These are phyloP conservation scores for Chrysochloris asiatica DNA, from an alignment of 2,113 vertebrate species.

Conservation along the genomic window DNA sequence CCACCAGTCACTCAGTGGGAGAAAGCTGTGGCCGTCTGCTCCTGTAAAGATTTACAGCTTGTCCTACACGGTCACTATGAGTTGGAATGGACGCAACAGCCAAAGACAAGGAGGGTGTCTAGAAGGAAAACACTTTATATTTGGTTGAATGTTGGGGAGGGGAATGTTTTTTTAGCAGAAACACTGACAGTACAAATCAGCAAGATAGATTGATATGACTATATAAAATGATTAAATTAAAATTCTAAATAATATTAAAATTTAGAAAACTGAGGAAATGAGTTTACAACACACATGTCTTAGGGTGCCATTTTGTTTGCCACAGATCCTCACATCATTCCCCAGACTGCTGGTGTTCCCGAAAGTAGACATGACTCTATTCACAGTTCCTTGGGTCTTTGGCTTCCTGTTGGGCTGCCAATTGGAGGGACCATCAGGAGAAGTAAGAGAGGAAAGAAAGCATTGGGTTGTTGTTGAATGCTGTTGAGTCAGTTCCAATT, in stretches of 20 bases:
- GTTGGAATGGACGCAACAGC: too few species aligned
- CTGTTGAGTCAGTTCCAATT: too few species aligned
- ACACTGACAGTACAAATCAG: neutral
- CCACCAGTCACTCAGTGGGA: too few species aligned
- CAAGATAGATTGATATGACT: neutral
- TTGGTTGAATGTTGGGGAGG: neutral
- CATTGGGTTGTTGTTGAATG: too few species aligned
- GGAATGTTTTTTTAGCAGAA: neutral
- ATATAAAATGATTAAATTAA: neutral
- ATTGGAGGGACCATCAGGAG: neutral
- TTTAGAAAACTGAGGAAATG: neutral
- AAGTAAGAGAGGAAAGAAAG: neutral
- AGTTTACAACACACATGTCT: neutral
- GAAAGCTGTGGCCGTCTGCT: too few species aligned
- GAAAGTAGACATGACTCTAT: neutral
- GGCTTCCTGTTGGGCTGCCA: neutral
- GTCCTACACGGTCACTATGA: too few species aligned
- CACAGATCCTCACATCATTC: neutral
- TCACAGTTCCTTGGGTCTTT: too few species aligned
- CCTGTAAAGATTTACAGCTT: too few species aligned
- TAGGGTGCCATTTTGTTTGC: neutral
- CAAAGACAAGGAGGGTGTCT: neutral
- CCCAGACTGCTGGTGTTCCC: neutral
- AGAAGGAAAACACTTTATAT: neutral
- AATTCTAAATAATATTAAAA: neutral